Conservation (phyloP, 2,797 vertebrate species). For the Falco cherrug region DNA sequence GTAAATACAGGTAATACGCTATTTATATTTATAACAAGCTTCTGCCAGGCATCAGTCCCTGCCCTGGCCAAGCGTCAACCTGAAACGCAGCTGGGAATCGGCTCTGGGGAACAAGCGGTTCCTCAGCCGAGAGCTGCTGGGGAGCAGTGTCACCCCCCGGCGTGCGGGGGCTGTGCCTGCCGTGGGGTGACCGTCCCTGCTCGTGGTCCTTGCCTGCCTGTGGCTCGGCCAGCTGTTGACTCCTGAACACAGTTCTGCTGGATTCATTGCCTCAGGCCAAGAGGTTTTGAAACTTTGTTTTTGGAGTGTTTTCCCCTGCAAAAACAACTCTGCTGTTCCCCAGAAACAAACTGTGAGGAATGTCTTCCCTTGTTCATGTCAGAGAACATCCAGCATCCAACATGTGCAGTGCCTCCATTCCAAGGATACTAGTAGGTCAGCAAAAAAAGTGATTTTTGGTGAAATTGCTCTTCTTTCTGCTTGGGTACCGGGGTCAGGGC, state of each 20-base stretch:
- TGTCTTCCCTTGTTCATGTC: not conserved
- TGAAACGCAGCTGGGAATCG: not conserved
- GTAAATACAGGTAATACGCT: not conserved
- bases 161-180: rapidly evolving
- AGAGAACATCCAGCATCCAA: not conserved
- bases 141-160: rapidly evolving
- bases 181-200: rapidly evolving
- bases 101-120: not conserved
- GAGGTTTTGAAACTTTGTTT: not conserved
- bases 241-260: not conserved
- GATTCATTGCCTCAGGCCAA: not conserved
- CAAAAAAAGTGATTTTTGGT: not conserved
- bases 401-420: not conserved
- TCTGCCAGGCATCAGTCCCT: not conserved
- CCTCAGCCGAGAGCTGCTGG: not conserved
- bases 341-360: not conserved
- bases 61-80: not conserved
- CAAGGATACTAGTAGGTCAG: not conserved
- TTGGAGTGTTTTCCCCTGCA: not conserved
- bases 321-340: not conserved
- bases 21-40: not conserved
- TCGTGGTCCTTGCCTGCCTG: rapidly evolving
- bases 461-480: not conserved
- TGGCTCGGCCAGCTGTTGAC: not conserved
- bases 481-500: not conserved